Conservation (phyloP, 2,888 invertebrate genomes). For the Acheta domesticus region DNA sequence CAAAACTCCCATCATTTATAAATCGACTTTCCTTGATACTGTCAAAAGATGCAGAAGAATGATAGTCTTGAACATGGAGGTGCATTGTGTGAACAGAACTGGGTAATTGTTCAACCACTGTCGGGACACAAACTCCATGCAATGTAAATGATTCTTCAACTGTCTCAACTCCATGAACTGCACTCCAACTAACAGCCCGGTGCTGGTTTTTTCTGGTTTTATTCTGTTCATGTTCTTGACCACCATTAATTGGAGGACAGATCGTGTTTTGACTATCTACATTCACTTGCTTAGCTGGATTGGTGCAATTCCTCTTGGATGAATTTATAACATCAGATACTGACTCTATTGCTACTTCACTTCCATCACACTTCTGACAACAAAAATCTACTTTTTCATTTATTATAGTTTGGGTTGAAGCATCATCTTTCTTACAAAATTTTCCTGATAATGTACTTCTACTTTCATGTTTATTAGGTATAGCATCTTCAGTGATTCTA, state of each 20-base stretch:
- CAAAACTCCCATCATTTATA: neutral
- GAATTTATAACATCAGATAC: neutral
- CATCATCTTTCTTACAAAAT: neutral
- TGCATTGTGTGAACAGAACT: slow-evolving; percentile 1
- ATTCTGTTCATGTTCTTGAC: neutral
- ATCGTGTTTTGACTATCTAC: neutral
- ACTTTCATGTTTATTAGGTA: neutral
- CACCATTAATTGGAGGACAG: neutral
- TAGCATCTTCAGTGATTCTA: neutral
- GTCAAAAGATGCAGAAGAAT: slow-evolving; percentile 2
- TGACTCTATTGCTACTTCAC: neutral
- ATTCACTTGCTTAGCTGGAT: neutral
- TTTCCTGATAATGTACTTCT: too few species aligned
- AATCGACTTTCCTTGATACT: neutral
- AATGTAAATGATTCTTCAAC: slow-evolving; percentile 3
- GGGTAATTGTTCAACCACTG: neutral
- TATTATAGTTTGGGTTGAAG: neutral
- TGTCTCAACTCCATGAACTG: neutral
- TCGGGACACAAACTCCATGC: neutral
- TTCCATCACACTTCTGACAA: neutral
- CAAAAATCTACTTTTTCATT: neutral
- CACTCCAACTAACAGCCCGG: neutral
- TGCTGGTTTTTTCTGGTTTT: neutral
- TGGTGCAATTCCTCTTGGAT: too few species aligned
- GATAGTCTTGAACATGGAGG: neutral